Evolutionary conservation across 2,888 invertebrate genomes (phyloP).

Genomic region (Meiosimyza platycephala): DNA sequence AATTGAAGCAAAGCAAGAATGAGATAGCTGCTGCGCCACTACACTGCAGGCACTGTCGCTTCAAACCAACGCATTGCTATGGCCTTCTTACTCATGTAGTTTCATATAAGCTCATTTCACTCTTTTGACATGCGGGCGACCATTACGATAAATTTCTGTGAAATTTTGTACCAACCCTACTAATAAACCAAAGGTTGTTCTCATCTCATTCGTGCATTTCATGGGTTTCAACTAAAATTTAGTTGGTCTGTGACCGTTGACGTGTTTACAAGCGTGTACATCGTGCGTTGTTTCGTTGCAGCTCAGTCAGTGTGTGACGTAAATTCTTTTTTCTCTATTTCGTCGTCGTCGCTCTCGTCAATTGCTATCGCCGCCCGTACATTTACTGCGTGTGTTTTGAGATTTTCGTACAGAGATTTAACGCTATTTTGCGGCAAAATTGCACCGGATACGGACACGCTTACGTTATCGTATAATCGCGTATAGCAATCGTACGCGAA

Average conservation of each 20-base stretch:
- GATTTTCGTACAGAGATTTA: slow-evolving; percentile 25
- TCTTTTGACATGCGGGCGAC: too few species aligned
- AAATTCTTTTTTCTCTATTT: neutral
- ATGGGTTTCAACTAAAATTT: slow-evolving; percentile 50
- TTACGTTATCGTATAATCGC: slow-evolving; percentile 26
- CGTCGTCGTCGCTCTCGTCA: slow-evolving; percentile 5
- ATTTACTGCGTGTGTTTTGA: neutral
- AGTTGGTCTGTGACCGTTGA: slow-evolving; percentile 68
- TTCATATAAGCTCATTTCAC: too few species aligned
- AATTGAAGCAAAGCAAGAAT: too few species aligned
- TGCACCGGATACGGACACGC: slow-evolving; percentile 43
- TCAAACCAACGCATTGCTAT: too few species aligned
- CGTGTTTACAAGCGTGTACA: slow-evolving; percentile 55
- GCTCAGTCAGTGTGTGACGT: slow-evolving; percentile 28
- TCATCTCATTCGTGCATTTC: slow-evolving; percentile 55
- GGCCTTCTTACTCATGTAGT: too few species aligned
- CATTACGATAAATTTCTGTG: too few species aligned
- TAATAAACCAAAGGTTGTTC: slow-evolving; percentile 42
- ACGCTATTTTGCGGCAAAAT: slow-evolving; percentile 39
- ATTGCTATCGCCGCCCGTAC: slow-evolving; percentile 4
- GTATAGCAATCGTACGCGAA: neutral
- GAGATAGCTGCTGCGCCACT: too few species aligned
- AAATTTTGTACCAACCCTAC: neutral
- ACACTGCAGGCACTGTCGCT: too few species aligned
- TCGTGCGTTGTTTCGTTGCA: slow-evolving; percentile 32